phyloP scores from a whole-genome alignment of 53 echinoderm and acorn worm species.

The Echinometra lucunter region DNA sequence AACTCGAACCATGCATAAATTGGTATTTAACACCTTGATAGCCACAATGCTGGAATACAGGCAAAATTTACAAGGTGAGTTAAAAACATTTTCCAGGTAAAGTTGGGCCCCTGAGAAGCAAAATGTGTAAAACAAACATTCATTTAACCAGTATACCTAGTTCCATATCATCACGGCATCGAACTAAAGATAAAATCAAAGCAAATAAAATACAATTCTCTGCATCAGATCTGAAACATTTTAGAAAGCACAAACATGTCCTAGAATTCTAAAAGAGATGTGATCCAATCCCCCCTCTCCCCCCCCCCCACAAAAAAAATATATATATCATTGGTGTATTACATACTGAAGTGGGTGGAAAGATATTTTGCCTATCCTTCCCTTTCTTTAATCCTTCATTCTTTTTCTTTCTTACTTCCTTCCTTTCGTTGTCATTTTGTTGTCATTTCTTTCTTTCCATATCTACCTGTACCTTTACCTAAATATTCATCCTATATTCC shows the following conservation, averaged over 20 bases:
- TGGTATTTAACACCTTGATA: slow-evolving; percentile 35
- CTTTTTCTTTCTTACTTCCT: background rate
- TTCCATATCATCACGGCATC: background rate
- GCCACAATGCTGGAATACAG: background rate
- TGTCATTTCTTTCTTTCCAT: background rate
- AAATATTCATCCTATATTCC: background rate
- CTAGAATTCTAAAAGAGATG: too few species aligned
- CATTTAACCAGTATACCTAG: background rate
- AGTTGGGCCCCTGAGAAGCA: background rate
- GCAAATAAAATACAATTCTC: background rate
- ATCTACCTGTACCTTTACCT: background rate
- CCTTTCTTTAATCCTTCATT: background rate
- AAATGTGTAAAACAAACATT: background rate
- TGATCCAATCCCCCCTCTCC: background rate
- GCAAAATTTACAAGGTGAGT: background rate
- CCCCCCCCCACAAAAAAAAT: too few species aligned
- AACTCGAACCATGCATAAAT: slow-evolving; percentile 52
- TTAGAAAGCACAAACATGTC: too few species aligned
- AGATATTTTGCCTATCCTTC: background rate
- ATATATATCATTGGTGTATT: background rate
- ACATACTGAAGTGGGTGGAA: background rate
- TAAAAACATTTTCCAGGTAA: background rate
- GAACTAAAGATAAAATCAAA: background rate
- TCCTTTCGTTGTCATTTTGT: background rate
- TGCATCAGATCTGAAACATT: too few species aligned